phyloP scores from a whole-genome alignment of 2,113 vertebrate genomes.

The Pterophyllum scalare region DNA sequence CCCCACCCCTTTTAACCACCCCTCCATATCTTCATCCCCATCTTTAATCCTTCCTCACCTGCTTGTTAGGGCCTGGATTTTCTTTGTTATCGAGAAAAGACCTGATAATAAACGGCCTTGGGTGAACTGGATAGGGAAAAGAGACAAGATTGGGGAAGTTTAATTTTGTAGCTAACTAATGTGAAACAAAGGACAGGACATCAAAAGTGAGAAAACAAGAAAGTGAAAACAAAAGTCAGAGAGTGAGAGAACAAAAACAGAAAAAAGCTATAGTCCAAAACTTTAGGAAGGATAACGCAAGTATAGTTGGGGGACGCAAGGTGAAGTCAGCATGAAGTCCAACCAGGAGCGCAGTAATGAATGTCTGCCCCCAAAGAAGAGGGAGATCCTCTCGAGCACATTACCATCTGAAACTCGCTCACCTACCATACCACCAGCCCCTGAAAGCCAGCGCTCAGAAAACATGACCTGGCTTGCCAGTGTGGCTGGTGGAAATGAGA shows the following conservation, averaged over 20 bases:
- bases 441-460: constrained; percentile 89
- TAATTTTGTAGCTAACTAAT: constrained; percentile 39
- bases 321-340: constrained; percentile 92
- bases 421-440: constrained; percentile 76
- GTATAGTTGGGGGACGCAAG: constrained; percentile 62
- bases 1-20: constrained; percentile 32
- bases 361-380: constrained; percentile 98
- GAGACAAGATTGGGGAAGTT: constrained; percentile 27
- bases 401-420: constrained; percentile 89
- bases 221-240: constrained; percentile 31
- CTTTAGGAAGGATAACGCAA: constrained; percentile 56
- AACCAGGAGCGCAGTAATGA: constrained; percentile 98
- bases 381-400: constrained; percentile 91
- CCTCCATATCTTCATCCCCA: constrained; percentile 52
- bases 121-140: constrained; percentile 22
- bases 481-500: constrained; percentile 80
- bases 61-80: constrained; percentile 29
- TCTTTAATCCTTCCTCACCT: constrained; percentile 51
- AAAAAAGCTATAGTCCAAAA: constrained; percentile 16
- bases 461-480: constrained; percentile 91
- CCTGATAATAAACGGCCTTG: constrained; percentile 22
- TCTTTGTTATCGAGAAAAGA: constrained; percentile 33
- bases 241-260: constrained; percentile 14
- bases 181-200: constrained; percentile 19
- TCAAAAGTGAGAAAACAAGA: constrained; percentile 30